phyloP scores from a whole-genome alignment of 2,113 vertebrate genomes.

The Sitta europaea region DNA sequence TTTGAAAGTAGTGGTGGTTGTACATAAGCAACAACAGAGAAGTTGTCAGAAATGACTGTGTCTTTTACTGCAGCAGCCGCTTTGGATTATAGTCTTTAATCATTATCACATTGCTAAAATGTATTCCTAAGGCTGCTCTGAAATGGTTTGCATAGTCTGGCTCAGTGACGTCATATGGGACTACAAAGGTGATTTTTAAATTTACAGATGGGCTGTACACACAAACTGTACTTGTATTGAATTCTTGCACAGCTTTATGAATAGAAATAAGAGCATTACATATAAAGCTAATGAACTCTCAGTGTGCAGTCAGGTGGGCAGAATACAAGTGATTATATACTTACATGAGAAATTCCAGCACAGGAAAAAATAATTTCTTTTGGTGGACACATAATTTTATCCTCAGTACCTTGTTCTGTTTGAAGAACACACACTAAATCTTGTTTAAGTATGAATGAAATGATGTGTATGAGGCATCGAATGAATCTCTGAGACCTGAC shows the following conservation, averaged over 20 bases:
- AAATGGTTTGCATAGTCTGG: not conserved
- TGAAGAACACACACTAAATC: not conserved
- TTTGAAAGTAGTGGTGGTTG: not conserved
- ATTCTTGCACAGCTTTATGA: not conserved
- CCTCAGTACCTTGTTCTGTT: not conserved
- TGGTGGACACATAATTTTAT: not conserved
- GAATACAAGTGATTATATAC: not conserved
- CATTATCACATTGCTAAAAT: not conserved
- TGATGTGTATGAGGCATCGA: conserved; percentile 19
- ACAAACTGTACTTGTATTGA: not conserved
- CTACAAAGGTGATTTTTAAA: not conserved
- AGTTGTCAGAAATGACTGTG: not conserved
- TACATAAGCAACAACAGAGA: not conserved
- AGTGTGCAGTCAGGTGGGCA: not conserved
- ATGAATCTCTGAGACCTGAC: not conserved
- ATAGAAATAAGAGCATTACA: not conserved
- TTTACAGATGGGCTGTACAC: not conserved
- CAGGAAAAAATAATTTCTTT: not conserved
- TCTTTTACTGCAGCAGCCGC: not conserved
- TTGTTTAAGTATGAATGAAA: conserved; percentile 33
- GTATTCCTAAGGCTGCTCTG: not conserved
- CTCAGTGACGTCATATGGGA: not conserved
- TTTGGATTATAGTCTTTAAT: not conserved
- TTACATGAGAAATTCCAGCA: not conserved
- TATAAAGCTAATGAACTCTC: not conserved